These are phyloP conservation scores for Sialis fuliginosa DNA, from an alignment of 2,888 invertebrate species.

Conservation along the genomic window DNA sequence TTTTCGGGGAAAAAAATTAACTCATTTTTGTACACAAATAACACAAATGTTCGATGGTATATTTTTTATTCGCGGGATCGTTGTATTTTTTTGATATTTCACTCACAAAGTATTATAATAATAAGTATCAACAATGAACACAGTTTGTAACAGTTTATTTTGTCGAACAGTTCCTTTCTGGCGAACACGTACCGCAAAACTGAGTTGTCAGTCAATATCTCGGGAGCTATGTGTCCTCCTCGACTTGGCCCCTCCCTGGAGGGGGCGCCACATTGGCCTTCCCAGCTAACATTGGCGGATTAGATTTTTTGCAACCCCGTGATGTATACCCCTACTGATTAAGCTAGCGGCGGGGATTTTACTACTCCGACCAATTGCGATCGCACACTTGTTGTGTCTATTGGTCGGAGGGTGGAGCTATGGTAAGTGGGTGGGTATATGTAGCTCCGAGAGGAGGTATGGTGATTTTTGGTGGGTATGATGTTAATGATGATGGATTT, in stretches of 20 bases:
- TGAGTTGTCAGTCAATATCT: not conserved
- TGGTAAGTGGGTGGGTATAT: too few relatives aligned
- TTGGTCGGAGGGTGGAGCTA: too few relatives aligned
- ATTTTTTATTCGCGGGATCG: too few relatives aligned
- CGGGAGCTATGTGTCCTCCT: not conserved
- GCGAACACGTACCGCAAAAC: not conserved
- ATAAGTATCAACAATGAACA: not conserved
- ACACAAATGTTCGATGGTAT: too few relatives aligned
- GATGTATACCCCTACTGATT: constrained; percentile 6
- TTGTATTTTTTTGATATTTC: too few relatives aligned
- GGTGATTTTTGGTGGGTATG: too few relatives aligned
- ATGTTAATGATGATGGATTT: too few relatives aligned
- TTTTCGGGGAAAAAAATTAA: too few relatives aligned
- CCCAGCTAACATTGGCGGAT: constrained; percentile 5
- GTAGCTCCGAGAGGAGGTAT: too few relatives aligned
- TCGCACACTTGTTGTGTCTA: too few relatives aligned
- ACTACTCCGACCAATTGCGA: too few relatives aligned
- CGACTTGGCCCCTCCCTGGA: not conserved
- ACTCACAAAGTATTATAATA: not conserved
- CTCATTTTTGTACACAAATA: too few relatives aligned
- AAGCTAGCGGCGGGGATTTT: not conserved
- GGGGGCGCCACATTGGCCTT: constrained; percentile 4
- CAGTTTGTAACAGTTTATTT: not conserved
- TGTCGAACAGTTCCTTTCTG: not conserved
- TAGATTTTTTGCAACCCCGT: constrained; percentile 5